A percentile compares a stretch with the other conserved stretches of the same genome.
phyloP scores from a whole-genome alignment of 2,113 vertebrate genomes.

The Pantherophis guttatus region DNA sequence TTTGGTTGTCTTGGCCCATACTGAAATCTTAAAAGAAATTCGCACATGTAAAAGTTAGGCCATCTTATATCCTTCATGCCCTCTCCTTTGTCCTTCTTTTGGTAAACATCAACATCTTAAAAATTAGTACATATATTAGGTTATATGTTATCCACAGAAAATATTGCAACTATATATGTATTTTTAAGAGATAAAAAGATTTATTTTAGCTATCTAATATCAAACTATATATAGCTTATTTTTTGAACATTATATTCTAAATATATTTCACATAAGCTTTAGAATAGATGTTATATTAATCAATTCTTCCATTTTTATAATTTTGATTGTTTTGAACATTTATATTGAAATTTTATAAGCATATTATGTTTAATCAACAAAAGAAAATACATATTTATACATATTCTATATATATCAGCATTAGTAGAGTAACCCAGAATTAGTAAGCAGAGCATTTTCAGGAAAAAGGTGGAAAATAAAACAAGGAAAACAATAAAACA shows the following conservation, averaged over 20 bases:
- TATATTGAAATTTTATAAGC: background rate
- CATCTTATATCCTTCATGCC: background rate
- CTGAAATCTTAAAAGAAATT: background rate
- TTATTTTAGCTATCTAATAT: background rate
- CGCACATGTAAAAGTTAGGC: background rate
- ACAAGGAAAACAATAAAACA: background rate
- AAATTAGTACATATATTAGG: background rate
- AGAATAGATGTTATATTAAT: background rate
- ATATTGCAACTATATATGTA: background rate
- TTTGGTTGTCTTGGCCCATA: background rate
- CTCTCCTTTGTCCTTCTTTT: background rate
- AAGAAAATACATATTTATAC: background rate
- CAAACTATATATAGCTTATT: background rate
- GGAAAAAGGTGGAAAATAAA: background rate
- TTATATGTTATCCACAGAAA: background rate
- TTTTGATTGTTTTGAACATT: background rate
- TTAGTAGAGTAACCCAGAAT: background rate
- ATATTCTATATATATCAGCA: background rate
- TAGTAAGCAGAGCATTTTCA: background rate
- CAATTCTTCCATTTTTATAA: background rate
- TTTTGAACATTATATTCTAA: background rate
- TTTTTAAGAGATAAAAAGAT: background rate
- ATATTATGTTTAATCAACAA: background rate
- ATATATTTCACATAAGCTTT: background rate
- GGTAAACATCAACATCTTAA: background rate